Percentiles rank a stretch among this genome's conserved stretches.
phyloP scores from a whole-genome alignment of 1,140 invertebrate species.

The Ceratosolen fusciceps region DNA sequence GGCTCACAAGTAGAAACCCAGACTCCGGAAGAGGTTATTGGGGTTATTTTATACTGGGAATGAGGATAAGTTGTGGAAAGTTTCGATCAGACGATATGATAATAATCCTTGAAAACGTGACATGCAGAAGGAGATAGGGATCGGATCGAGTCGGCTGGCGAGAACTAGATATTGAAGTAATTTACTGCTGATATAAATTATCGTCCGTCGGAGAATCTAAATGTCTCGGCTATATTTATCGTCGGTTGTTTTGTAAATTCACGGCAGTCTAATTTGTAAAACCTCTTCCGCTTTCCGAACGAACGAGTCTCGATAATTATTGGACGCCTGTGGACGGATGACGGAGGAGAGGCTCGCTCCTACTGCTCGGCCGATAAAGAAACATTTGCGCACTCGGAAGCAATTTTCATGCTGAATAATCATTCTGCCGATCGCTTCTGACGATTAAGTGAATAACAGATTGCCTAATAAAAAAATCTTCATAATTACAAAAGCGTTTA shows the following conservation, averaged over 20 bases:
- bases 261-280: background rate
- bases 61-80: background rate
- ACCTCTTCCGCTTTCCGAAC: background rate
- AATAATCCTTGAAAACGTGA: background rate
- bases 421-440: background rate
- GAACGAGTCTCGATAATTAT: background rate
- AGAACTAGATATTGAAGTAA: background rate
- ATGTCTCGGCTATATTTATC: background rate
- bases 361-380: background rate
- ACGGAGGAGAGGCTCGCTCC: too few relatives aligned
- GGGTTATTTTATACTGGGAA: background rate
- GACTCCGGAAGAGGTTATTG: background rate
- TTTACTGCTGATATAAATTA: background rate
- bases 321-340: background rate
- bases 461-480: too few relatives aligned
- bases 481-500: too few relatives aligned
- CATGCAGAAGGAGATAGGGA: background rate
- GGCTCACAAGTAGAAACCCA: background rate
- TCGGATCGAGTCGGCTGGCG: background rate
- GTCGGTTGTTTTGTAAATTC: background rate
- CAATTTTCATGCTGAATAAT: background rate
- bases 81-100: background rate
- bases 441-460: background rate
- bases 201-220: too few relatives aligned
- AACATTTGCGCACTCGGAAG: background rate